phyloP scores from a whole-genome alignment of 1,140 invertebrate species.

The Nasonia vitripennis region DNA sequence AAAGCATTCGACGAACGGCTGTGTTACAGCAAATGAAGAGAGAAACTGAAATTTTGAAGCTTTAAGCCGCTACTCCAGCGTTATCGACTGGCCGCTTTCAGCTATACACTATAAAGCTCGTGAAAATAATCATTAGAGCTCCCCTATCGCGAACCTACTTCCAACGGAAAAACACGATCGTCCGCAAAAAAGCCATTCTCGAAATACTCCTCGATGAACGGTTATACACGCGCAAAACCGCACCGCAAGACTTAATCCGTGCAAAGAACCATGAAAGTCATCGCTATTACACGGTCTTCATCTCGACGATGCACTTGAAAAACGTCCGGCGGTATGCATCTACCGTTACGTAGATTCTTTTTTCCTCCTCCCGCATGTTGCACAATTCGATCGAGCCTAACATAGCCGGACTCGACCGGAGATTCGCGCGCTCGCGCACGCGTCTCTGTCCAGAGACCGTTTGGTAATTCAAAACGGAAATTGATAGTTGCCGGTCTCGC shows the following conservation, averaged over 20 bases:
- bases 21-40: too few relatives aligned
- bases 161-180: too few relatives aligned
- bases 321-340: not conserved
- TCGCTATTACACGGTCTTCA: not conserved
- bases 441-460: constrained; percentile 52
- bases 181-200: not conserved
- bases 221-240: not conserved
- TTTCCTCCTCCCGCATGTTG: not conserved
- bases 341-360: not conserved
- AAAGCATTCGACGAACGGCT: too few relatives aligned
- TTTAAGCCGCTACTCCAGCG: too few relatives aligned
- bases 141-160: not conserved
- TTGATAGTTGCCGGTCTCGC: constrained; percentile 64
- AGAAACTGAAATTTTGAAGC: too few relatives aligned
- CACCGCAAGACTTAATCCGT: not conserved
- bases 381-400: not conserved
- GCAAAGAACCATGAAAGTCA: not conserved
- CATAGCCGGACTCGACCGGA: constrained; percentile 50
- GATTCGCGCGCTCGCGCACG: constrained; percentile 60
- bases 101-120: not conserved
- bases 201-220: not conserved
- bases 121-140: not conserved
- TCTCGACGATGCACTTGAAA: not conserved
- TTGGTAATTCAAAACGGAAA: constrained; percentile 68
- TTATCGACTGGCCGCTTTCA: not conserved